Percentiles rank a stretch among this genome's conserved stretches.
These are phyloP conservation scores for Scaptomyza polygonia DNA, from an alignment of 2,888 invertebrate genomes.

Conservation along the genomic window DNA sequence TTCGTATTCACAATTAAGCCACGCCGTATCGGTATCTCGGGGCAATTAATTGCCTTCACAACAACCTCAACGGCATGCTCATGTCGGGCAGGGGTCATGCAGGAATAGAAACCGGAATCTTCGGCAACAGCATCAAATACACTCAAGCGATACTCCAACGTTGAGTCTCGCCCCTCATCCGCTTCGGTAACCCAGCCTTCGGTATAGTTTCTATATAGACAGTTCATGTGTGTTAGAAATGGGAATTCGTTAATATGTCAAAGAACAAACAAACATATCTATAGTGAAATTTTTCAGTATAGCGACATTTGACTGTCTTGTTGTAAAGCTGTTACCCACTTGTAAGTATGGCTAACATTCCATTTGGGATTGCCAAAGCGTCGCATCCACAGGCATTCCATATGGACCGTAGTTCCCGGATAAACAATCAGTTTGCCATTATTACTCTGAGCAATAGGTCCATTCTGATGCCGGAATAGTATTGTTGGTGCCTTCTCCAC, in stretches of 20 bases:
- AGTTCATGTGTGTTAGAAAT: slow-evolving; percentile 2
- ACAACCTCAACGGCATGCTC: slow-evolving; percentile 92
- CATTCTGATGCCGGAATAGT: slow-evolving; percentile 91
- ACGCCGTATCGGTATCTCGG: slow-evolving; percentile 89
- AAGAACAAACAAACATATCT: not conserved
- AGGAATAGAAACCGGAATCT: slow-evolving; percentile 93
- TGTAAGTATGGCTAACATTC: slow-evolving; percentile 89
- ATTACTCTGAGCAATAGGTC: slow-evolving; percentile 94
- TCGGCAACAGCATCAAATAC: slow-evolving; percentile 92
- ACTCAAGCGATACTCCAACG: slow-evolving; percentile 91
- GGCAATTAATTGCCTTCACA: slow-evolving; percentile 92
- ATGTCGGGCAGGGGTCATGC: slow-evolving; percentile 93
- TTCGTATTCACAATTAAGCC: slow-evolving; percentile 90
- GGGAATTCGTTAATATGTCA: not conserved
- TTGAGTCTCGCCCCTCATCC: slow-evolving; percentile 90
- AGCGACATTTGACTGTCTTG: not conserved
- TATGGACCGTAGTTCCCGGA: slow-evolving; percentile 93
- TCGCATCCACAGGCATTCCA: slow-evolving; percentile 95
- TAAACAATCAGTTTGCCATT: slow-evolving; percentile 93
- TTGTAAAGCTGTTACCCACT: slow-evolving; percentile 72
- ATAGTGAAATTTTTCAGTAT: not conserved
- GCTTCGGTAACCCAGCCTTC: slow-evolving; percentile 92
- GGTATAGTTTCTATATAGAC: slow-evolving; percentile 86
- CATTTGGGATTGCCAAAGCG: slow-evolving; percentile 94
- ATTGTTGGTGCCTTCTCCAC: slow-evolving; percentile 95